Evolutionary conservation across 2,113 vertebrate genomes (phyloP).

Genomic region (Paramormyrops kingsleyae): DNA sequence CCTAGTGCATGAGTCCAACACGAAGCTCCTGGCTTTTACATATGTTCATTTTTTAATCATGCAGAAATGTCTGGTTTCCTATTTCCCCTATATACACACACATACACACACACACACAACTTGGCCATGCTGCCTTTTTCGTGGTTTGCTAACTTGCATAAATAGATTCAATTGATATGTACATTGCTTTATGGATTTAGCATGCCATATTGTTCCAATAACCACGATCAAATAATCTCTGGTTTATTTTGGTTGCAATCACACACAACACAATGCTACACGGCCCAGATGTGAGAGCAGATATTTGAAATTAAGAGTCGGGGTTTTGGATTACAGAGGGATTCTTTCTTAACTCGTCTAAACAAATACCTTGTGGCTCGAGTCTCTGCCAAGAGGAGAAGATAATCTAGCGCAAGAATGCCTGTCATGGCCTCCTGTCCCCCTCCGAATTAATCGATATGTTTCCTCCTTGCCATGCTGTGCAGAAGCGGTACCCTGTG

Average conservation of each 20-base stretch:
- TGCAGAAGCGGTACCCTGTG: background rate
- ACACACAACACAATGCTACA: conserved; percentile 16
- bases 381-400: background rate
- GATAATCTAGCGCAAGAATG: background rate
- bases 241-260: conserved; percentile 23
- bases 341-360: conserved; percentile 13
- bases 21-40: background rate
- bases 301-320: conserved; percentile 5
- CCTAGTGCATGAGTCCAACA: background rate
- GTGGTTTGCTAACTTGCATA: background rate
- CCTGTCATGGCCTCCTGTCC: background rate
- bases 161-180: conserved; percentile 11
- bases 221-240: conserved; percentile 4
- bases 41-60: background rate
- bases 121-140: background rate
- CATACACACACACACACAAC: background rate
- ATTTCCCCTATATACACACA: background rate
- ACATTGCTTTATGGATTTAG: background rate
- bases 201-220: conserved; percentile 13
- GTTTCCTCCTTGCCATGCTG: background rate
- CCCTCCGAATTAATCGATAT: background rate
- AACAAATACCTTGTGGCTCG: conserved; percentile 9
- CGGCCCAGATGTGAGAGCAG: conserved; percentile 6
- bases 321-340: conserved; percentile 10
- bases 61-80: background rate